Percentiles rank a stretch among this genome's conserved stretches.
phyloP scores from a whole-genome alignment of 2,888 invertebrate genomes.

The Megaustenia siamemsis region DNA sequence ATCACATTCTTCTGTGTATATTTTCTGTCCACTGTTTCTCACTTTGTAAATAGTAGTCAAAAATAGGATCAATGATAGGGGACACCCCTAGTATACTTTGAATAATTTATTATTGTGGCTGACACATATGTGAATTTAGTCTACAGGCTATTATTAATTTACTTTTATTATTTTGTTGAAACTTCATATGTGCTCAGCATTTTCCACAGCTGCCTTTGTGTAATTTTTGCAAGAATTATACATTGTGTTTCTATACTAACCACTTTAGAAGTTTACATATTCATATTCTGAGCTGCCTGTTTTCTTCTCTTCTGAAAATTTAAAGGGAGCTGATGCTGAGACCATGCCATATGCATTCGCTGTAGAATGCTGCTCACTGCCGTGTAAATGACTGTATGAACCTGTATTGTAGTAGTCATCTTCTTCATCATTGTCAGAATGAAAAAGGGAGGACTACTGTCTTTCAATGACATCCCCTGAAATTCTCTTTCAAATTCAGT shows the following conservation, averaged over 20 bases:
- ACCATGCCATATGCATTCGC: slow-evolving; percentile 32
- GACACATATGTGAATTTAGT: too few relatives aligned
- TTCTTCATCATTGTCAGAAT: not conserved
- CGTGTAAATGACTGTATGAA: slow-evolving; percentile 10
- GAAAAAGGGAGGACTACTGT: not conserved
- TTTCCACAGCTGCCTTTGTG: too few relatives aligned
- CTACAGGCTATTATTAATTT: too few relatives aligned
- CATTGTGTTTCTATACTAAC: not conserved
- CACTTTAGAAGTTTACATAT: not conserved
- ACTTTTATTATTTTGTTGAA: too few relatives aligned
- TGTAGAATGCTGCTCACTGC: not conserved
- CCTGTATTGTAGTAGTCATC: slow-evolving; percentile 20
- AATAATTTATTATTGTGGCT: too few relatives aligned
- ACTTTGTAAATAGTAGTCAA: too few relatives aligned
- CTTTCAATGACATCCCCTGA: not conserved
- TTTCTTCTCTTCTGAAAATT: not conserved
- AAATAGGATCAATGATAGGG: too few relatives aligned
- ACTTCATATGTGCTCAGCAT: too few relatives aligned
- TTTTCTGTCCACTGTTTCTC: too few relatives aligned
- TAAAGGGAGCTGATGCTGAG: slow-evolving; percentile 9
- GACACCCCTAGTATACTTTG: too few relatives aligned
- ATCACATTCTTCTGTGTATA: too few relatives aligned
- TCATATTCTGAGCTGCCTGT: not conserved
- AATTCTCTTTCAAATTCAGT: too few relatives aligned
- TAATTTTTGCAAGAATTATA: not conserved